Evolutionary conservation across 2,113 vertebrate species (phyloP).

Genomic region (Nymphicus hollandicus): DNA sequence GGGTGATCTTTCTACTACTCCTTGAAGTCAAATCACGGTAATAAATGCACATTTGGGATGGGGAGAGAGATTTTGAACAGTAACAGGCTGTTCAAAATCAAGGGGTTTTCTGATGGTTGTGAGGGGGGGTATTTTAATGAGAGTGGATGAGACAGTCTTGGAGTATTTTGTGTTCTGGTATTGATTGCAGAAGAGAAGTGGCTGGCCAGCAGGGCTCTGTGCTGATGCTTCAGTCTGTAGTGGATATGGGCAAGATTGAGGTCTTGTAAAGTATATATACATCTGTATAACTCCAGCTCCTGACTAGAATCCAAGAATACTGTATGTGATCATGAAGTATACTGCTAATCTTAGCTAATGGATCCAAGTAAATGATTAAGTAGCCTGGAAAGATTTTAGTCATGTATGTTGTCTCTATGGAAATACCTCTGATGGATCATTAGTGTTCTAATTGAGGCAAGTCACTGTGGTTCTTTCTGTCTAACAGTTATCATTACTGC

Average conservation of each 20-base stretch:
- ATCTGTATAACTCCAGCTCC: background rate
- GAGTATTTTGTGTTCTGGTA: background rate
- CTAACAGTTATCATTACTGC: background rate
- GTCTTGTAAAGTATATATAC: background rate
- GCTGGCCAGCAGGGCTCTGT: background rate
- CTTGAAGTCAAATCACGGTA: background rate
- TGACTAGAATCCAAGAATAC: background rate
- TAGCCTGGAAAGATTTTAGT: background rate
- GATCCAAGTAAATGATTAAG: background rate
- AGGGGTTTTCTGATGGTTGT: background rate
- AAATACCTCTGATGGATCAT: background rate
- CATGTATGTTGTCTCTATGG: background rate
- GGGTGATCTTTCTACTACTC: background rate
- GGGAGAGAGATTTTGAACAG: background rate
- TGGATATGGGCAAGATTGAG: background rate
- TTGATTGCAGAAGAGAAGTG: background rate
- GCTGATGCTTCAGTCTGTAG: background rate
- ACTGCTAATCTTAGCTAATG: background rate
- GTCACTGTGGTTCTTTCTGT: background rate
- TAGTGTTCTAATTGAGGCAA: background rate
- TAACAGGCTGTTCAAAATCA: background rate
- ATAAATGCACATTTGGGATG: background rate
- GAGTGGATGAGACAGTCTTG: accelerated
- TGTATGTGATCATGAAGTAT: background rate
- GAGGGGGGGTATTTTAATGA: accelerated